A percentile compares a stretch with the other conserved stretches of the same genome.
These are phyloP conservation scores for Horisme vitalbata DNA, from an alignment of 2,888 invertebrate species.

Conservation along the genomic window DNA sequence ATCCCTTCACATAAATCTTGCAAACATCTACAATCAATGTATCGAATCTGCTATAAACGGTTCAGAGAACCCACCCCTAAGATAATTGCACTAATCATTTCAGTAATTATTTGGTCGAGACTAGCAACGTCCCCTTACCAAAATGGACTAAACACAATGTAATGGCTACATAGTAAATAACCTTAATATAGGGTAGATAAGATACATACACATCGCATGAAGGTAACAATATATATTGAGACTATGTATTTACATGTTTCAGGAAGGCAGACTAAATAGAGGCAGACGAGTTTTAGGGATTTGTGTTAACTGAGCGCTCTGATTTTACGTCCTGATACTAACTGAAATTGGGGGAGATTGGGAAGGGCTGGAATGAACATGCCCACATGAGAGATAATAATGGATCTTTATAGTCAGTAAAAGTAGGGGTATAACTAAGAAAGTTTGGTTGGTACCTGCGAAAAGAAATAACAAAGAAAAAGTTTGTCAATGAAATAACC, in stretches of 20 bases:
- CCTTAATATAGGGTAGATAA: too few relatives aligned
- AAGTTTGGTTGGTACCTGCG: too few relatives aligned
- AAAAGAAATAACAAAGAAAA: too few relatives aligned
- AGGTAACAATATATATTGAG: neutral
- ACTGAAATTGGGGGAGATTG: conserved; percentile 18
- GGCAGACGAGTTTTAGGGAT: conserved; percentile 21
- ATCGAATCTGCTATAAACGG: conserved; percentile 14
- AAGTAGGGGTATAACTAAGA: neutral
- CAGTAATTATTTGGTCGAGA: conserved; percentile 7
- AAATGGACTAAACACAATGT: neutral
- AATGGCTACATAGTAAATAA: too few relatives aligned
- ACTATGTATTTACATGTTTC: conserved; percentile 10
- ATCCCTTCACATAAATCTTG: conserved; percentile 5
- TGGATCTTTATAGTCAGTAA: conserved; percentile 18
- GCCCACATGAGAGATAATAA: conserved; percentile 22
- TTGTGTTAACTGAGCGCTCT: conserved; percentile 24
- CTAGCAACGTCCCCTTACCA: neutral
- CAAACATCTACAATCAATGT: conserved; percentile 22
- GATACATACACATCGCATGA: neutral
- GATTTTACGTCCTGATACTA: conserved; percentile 25
- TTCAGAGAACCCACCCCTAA: conserved; percentile 10
- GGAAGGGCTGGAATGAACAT: conserved; percentile 14
- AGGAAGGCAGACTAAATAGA: conserved; percentile 9
- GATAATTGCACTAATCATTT: conserved; percentile 21
- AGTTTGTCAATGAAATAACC: too few relatives aligned